Base-by-base conservation (phyloP, 2,113 vertebrate genomes). In the Scartelaos histophorus region DNA sequence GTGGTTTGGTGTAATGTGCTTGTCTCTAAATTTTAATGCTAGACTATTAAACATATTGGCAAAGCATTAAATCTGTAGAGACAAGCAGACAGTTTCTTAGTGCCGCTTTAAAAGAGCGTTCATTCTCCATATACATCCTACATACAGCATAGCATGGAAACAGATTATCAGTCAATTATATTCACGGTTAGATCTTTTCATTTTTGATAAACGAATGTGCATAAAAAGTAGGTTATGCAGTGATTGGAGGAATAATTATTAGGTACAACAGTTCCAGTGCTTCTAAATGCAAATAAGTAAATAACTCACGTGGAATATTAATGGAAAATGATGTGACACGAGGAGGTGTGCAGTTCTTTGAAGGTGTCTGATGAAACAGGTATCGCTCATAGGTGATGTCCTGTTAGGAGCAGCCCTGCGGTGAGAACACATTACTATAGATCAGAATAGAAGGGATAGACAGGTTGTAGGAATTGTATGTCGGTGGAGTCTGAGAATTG, bases 41-140 rank as follows among this genome's bases (percentile, higher is more conserved):
- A 43, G 9, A 9, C 38, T 43, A 11, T 43, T 29, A 29, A 29
- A 29, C 29, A 29, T 29, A 29, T 29, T 29, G 29, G 29, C 29
- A 29, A 29, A 29, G 29, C 29, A 29, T 29, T 29, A 29, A 29
- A 29, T 29, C 29, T 29, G 4, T 29, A 29, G 29, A 29, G 29
- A 43, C 7, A 10, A 43, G 38, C 5, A 43, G 38, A 11, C 9
- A 43, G 38, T 43, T 43, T 1, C 38, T 10, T 10, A 11, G 10
- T 1, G 38, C 38, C 38, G 7, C 38, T 10, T 43, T 43, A 43
- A 43, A 10, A 10, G 7, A 19, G 16, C 19, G 7, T 19, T 7
- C 47, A 51, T 51, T 17, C 47, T 51, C 16, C 47, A 51, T n/a
- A 9, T 69, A 51, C n/a, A 12, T 69, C 51, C n/a, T 67, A 68